These are phyloP conservation scores for Vanacampus margaritifer DNA, from an alignment of 2,113 vertebrate species.

Conservation along the genomic window DNA sequence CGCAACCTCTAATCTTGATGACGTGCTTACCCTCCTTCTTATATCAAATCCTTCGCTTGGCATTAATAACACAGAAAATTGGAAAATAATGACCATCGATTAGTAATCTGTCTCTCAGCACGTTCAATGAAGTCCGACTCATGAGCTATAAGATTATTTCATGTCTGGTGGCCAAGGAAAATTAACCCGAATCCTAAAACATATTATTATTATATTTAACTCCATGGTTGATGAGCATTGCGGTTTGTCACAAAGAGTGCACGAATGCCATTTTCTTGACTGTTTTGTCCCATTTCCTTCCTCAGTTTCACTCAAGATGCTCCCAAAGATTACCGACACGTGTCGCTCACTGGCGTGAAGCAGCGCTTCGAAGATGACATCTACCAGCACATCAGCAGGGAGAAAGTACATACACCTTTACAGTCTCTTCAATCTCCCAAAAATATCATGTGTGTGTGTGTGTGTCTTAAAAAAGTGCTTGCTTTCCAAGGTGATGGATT, in stretches of 20 bases:
- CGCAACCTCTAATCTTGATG: neutral
- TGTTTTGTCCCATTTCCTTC: neutral
- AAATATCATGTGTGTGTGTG: neutral
- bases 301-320: slow-evolving; percentile 86
- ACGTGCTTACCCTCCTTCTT: neutral
- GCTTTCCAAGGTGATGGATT: slow-evolving; percentile 80
- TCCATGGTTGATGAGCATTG: neutral
- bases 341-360: slow-evolving; percentile 89
- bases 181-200: too few relatives aligned
- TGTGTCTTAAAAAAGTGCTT: neutral
- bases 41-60: neutral
- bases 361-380: slow-evolving; percentile 91
- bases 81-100: slow-evolving; percentile 29
- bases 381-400: slow-evolving; percentile 85
- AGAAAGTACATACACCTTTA: slow-evolving; percentile 70
- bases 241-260: neutral
- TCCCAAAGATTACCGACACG: slow-evolving; percentile 91
- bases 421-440: neutral
- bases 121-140: slow-evolving; percentile 3
- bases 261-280: slow-evolving; percentile 10
- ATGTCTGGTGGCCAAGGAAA: neutral
- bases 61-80: neutral
- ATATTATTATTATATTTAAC: too few relatives aligned
- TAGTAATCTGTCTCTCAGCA: neutral
- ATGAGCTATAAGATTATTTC: slow-evolving; percentile 19